Evolutionary conservation across 2,888 invertebrate species (phyloP), one percentile per base, ranked within the genome.

Genomic region (Drosophila prolongata): DNA sequence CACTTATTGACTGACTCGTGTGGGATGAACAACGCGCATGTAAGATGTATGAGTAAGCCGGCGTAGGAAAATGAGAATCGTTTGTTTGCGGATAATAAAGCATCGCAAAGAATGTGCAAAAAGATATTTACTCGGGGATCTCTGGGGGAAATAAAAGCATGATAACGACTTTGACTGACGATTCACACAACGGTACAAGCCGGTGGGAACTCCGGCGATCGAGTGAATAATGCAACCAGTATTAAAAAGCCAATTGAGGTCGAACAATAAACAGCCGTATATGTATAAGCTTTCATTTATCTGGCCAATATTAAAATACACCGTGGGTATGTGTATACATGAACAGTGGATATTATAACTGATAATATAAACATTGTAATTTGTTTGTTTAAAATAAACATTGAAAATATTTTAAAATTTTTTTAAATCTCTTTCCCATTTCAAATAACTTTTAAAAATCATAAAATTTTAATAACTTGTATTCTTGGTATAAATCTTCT

Each of bases 31-130:
- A 14, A 11, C n/a, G 53, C 34, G 9, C n/a, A 38, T 16, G 14
- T 16, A 16, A 58, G 53, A 53, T 42, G 46, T 13, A 61, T 77
- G 79, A 83, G 53, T 79, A 77, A 80, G 56, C 69, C 70, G 52
- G 34, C 58, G 16, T 30, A 68, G 55, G 68, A 78, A 76, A 80
- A 83, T 73, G 54, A 46, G 16, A 61, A 66, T 54, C 53, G 66
- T 64, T 77, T 83, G 80, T 80, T 67, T 66, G 56, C 46, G 16
- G 24, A 72, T 24, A 62, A 67, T 40, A 65, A 77, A 60, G 46
- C 54, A 61, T 50, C 58, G 47, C 16, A 8, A 50, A 59, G 66
- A 68, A 68, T 66, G 54, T 46, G 52, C 30, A 52, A 14, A 19
- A 24, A 42, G 53, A 40, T 54, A 54, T 42, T 11, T 42, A 54